Percentiles rank a stretch among this genome's conserved stretches.
Evolutionary conservation across 2,113 vertebrate species (phyloP).

Genomic region (Osmerus eperlanus): DNA sequence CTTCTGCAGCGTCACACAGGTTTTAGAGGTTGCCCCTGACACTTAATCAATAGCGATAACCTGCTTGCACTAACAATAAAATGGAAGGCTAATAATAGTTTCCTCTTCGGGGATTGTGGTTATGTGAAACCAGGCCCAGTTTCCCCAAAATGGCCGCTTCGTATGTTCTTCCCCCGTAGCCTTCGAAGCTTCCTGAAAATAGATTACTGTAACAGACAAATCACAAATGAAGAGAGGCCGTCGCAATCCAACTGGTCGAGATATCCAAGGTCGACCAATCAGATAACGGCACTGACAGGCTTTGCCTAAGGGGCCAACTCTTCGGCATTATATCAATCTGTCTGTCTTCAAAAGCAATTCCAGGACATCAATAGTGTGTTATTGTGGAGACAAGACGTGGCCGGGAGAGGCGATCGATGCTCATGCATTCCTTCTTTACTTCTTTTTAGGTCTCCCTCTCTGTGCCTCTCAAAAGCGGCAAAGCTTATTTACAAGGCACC

Average conservation of each 20-base stretch:
- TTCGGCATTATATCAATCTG: conserved; percentile 68
- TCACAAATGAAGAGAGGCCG: conserved; percentile 24
- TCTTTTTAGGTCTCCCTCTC: conserved; percentile 19
- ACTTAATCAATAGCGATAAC: conserved; percentile 65
- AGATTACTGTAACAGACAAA: conserved; percentile 14
- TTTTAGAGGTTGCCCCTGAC: conserved; percentile 52
- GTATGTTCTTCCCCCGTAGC: background rate
- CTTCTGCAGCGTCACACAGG: conserved; percentile 9
- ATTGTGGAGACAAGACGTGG: conserved; percentile 63
- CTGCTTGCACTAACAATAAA: conserved; percentile 55
- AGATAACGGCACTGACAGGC: conserved; percentile 53
- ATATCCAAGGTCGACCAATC: conserved; percentile 72
- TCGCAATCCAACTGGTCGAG: conserved; percentile 58
- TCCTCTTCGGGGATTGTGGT: conserved; percentile 31
- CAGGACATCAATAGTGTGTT: conserved; percentile 64
- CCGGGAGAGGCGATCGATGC: conserved; percentile 62
- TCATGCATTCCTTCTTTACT: conserved; percentile 59
- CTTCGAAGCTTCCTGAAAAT: background rate
- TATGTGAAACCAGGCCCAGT: conserved; percentile 14
- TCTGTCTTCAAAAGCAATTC: conserved; percentile 72
- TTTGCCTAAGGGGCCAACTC: conserved; percentile 56
- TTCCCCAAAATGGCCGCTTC: conserved; percentile 23
- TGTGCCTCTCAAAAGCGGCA: conserved; percentile 44
- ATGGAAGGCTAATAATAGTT: conserved; percentile 44
- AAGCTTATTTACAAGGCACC: conserved; percentile 50